phyloP scores from a whole-genome alignment of 1,140 invertebrate genomes.

The Bicyclus anynana region DNA sequence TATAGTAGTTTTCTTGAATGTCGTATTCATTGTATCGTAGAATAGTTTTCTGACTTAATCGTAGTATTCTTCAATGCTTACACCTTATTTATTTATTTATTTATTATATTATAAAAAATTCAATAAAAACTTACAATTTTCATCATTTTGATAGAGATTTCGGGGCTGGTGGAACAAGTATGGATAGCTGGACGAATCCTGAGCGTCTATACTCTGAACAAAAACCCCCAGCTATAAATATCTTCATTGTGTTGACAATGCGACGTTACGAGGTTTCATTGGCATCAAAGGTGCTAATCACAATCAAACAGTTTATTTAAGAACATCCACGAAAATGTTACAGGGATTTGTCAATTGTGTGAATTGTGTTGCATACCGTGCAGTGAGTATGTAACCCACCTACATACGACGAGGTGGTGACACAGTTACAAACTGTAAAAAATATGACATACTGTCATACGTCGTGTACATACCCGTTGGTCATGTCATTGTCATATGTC shows the following conservation, averaged over 20 bases:
- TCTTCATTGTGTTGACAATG: conserved; percentile 58
- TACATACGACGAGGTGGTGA: not conserved
- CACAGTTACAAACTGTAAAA: not conserved
- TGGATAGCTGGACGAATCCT: conserved; percentile 41
- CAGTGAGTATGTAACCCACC: not conserved
- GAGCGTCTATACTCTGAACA: conserved; percentile 49
- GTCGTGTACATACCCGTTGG: no score
- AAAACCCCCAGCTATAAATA: conserved; percentile 61
- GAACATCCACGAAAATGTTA: conserved; percentile 61
- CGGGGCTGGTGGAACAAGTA: conserved; percentile 28
- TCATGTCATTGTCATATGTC: no score
- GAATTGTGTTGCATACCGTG: conserved; percentile 46
- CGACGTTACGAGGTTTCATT: conserved; percentile 62
- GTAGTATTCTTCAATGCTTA: not conserved
- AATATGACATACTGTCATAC: no score
- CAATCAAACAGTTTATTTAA: conserved; percentile 71
- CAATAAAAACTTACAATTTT: conserved; percentile 57
- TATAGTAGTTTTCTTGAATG: no score
- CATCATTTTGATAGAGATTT: conserved; percentile 51
- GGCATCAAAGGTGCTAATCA: conserved; percentile 68
- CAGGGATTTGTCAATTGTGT: conserved; percentile 67
- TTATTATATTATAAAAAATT: no score
- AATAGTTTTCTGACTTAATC: no score
- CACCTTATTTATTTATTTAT: not conserved
- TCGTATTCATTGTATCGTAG: no score